A percentile compares a stretch with the other conserved stretches of the same genome.
These are phyloP conservation scores for Phaonia tiefii DNA, from an alignment of 2,888 invertebrate genomes.

Conservation along the genomic window DNA sequence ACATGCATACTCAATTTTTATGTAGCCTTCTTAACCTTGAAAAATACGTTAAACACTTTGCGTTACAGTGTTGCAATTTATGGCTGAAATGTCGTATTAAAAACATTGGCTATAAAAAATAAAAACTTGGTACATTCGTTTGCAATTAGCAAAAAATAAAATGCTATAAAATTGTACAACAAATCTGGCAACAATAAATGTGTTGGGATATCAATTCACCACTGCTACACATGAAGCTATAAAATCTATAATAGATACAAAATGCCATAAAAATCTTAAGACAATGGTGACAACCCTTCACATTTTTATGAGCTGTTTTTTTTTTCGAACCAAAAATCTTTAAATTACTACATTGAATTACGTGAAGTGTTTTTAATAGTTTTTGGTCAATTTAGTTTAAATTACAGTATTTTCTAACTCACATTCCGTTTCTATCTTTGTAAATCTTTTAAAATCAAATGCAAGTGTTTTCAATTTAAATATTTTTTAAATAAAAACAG, in stretches of 20 bases:
- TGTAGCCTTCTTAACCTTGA: conserved; percentile 57
- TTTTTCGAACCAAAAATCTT: no score
- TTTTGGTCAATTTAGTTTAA: neutral
- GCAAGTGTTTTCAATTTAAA: neutral
- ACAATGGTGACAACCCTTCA: no score
- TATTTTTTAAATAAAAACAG: conserved; percentile 32
- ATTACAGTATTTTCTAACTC: no score
- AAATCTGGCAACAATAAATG: neutral
- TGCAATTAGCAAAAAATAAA: conserved; percentile 38
- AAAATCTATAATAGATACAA: conserved; percentile 28
- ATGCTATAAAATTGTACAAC: conserved; percentile 40
- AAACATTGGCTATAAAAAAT: conserved; percentile 47
- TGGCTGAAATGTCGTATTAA: conserved; percentile 28
- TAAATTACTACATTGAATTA: no score
- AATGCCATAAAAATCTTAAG: conserved; percentile 25
- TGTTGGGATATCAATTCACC: conserved; percentile 5
- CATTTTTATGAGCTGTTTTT: no score
- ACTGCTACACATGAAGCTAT: conserved; percentile 26
- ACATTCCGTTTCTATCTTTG: no score
- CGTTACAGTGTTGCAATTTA: conserved; percentile 45
- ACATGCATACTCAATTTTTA: neutral
- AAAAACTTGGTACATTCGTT: neutral
- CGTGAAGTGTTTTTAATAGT: no score
- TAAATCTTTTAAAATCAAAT: conserved; percentile 1
- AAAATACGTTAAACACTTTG: conserved; percentile 8